Percentiles rank a stretch among this genome's conserved stretches.
Evolutionary conservation across 2,888 invertebrate species (phyloP).

Genomic region (Thera obeliscata): DNA sequence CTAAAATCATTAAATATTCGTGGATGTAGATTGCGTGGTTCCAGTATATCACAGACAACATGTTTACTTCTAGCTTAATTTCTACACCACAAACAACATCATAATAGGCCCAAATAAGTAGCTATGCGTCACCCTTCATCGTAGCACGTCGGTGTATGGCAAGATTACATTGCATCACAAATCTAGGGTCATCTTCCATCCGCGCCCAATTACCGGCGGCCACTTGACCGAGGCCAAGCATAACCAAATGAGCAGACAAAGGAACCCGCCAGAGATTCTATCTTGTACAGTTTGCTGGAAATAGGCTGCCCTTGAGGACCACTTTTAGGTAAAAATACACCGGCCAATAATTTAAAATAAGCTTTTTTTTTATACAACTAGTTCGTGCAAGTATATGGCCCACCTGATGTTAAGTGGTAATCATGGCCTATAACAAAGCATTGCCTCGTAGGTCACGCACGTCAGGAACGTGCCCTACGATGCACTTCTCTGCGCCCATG

Average conservation of each 20-base stretch:
- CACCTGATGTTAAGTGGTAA: too few species aligned
- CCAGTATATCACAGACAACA: background rate
- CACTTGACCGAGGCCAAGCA: slow-evolving; percentile 50
- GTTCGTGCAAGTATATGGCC: too few species aligned
- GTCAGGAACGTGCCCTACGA: too few species aligned
- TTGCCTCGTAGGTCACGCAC: too few species aligned
- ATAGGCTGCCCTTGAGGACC: slow-evolving; percentile 38
- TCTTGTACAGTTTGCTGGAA: slow-evolving; percentile 23
- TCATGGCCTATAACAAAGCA: too few species aligned
- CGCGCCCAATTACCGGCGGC: slow-evolving; percentile 45
- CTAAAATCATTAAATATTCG: background rate
- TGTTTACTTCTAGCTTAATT: background rate
- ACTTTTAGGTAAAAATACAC: background rate
- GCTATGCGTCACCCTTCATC: slow-evolving; percentile 8
- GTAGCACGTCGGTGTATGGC: slow-evolving; percentile 13
- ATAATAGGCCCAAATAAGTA: background rate
- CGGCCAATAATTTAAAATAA: background rate
- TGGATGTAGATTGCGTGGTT: background rate
- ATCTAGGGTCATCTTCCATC: slow-evolving; percentile 51
- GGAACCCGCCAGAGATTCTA: slow-evolving; percentile 37
- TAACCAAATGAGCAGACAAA: slow-evolving; percentile 47
- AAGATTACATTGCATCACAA: slow-evolving; percentile 41
- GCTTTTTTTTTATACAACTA: too few species aligned
- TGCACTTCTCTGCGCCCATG: too few species aligned
- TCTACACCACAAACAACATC: background rate